phyloP scores from a whole-genome alignment of 2,797 vertebrate species.

The Loris lydekkerianus region DNA sequence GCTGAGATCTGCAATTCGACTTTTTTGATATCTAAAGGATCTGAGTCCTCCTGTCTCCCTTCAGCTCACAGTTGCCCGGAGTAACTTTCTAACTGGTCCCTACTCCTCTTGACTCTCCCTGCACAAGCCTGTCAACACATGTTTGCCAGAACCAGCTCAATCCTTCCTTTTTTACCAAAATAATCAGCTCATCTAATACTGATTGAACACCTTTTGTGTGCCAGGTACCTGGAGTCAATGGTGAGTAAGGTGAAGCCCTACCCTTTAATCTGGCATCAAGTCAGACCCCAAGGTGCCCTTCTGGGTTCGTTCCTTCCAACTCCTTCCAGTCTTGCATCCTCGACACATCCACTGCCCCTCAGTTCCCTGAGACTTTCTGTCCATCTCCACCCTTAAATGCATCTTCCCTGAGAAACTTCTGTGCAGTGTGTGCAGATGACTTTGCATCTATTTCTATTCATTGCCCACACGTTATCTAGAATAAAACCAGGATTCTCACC shows the following conservation, averaged over 20 bases:
- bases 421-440: fast-evolving
- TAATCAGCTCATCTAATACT: background rate
- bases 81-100: background rate
- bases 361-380: background rate
- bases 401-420: background rate
- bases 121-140: background rate
- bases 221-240: fast-evolving
- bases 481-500: background rate
- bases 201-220: background rate
- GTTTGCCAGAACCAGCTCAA: background rate
- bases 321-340: background rate
- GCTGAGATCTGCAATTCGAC: background rate
- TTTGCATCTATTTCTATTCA: background rate
- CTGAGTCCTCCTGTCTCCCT: background rate
- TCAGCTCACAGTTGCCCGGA: background rate
- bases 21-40: background rate
- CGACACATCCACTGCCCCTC: too few relatives aligned
- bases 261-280: background rate
- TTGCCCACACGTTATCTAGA: background rate
- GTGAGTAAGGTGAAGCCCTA: background rate
- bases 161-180: background rate
- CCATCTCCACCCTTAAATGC: background rate
- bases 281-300: background rate
- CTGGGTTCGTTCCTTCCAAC: background rate
- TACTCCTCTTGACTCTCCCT: fast-evolving